Conservation (phyloP, 2,113 vertebrate genomes). For the Athene cunicularia region DNA sequence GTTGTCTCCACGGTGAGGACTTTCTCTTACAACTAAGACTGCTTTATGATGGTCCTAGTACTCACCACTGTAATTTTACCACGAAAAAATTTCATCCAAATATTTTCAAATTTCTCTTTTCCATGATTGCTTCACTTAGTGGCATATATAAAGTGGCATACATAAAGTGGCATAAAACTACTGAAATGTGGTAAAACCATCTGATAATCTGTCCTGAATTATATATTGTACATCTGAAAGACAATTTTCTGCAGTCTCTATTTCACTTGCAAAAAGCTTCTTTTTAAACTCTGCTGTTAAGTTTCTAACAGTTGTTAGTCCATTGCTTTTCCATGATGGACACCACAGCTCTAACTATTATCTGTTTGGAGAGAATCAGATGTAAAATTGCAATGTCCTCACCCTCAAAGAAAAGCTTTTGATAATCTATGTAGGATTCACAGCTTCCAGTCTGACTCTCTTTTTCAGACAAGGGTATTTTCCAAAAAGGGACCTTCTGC, state of each 20-base stretch:
- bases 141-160: not conserved
- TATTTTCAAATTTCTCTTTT: not conserved
- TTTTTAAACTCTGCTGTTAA: not conserved
- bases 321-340: not conserved
- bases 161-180: not conserved
- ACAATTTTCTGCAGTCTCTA: not conserved
- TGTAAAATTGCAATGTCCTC: not conserved
- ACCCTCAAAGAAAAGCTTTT: not conserved
- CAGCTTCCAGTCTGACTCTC: not conserved
- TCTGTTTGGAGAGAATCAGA: not conserved
- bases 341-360: not conserved
- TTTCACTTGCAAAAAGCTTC: not conserved
- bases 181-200: not conserved
- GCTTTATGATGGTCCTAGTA: not conserved
- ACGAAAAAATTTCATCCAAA: not conserved
- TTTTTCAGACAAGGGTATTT: not conserved
- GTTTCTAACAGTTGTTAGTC: not conserved
- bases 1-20: not conserved
- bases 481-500: not conserved
- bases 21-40: not conserved
- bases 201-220: not conserved
- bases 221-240: not conserved
- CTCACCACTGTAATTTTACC: not conserved
- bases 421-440: not conserved
- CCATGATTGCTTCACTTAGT: not conserved